Evolutionary conservation across 2,797 vertebrate species (phyloP).

Genomic region (Ataeniobius toweri): DNA sequence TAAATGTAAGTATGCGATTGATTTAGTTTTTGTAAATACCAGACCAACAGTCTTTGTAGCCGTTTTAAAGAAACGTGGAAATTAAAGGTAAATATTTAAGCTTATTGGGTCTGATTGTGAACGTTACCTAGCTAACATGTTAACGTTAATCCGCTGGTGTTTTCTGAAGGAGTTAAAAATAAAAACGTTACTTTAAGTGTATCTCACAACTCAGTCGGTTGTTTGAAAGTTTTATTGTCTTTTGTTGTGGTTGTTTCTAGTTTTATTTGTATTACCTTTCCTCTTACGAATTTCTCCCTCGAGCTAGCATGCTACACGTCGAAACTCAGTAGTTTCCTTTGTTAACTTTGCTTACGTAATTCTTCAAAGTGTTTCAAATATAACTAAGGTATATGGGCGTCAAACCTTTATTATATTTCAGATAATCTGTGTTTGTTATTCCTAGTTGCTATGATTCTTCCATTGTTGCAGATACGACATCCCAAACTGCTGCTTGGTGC

Average conservation of each 20-base stretch:
- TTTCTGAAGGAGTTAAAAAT: too few relatives aligned
- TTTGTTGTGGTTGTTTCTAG: not conserved
- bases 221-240: not conserved
- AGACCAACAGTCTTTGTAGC: slow-evolving; percentile 19
- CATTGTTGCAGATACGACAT: too few relatives aligned
- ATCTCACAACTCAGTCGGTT: too few relatives aligned
- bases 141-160: not conserved
- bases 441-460: too few relatives aligned
- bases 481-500: too few relatives aligned
- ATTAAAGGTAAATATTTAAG: slow-evolving; percentile 49
- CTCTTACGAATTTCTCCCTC: not conserved
- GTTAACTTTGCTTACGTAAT: not conserved
- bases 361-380: not conserved
- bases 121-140: slow-evolving; percentile 13
- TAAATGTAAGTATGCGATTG: slow-evolving; percentile 33
- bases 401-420: too few relatives aligned
- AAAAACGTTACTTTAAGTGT: not conserved
- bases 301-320: slow-evolving; percentile 20
- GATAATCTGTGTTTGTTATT: not conserved
- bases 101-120: not conserved
- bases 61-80: not conserved
- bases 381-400: too few relatives aligned
- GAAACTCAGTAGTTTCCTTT: not conserved
- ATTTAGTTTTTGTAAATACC: not conserved
- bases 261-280: not conserved